phyloP scores from a whole-genome alignment of 2,797 vertebrate species.

The Melanogrammus aeglefinus region DNA sequence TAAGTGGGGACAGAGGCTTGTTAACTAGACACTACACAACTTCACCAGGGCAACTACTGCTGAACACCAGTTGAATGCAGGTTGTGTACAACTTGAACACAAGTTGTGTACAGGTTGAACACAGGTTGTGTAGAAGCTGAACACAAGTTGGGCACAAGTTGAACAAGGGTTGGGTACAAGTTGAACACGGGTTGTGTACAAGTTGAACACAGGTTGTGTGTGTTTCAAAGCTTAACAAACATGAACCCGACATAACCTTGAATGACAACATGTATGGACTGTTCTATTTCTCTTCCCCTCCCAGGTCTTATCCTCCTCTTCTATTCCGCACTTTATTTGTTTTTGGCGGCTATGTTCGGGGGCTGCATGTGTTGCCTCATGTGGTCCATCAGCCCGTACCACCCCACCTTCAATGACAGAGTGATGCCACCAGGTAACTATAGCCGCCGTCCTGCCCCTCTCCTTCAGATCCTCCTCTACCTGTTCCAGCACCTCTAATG shows the following conservation, averaged over 20 bases:
- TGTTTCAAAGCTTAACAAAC: background rate
- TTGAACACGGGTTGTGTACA: no score
- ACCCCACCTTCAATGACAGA: slow-evolving; percentile 87
- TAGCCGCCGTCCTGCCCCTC: slow-evolving; percentile 19
- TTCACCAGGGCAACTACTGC: background rate
- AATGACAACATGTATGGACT: background rate
- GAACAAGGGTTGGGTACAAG: background rate
- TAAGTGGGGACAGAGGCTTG: slow-evolving; percentile 18
- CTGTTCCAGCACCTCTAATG: background rate
- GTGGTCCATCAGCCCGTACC: slow-evolving; percentile 91
- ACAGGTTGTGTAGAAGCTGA: background rate
- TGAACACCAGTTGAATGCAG: background rate
- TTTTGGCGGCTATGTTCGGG: slow-evolving; percentile 92
- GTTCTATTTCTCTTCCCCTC: slow-evolving; percentile 31
- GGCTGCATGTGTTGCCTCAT: slow-evolving; percentile 90
- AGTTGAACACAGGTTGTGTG: background rate
- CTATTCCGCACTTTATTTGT: slow-evolving; percentile 88
- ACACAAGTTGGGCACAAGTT: background rate
- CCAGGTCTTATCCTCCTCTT: slow-evolving; percentile 90
- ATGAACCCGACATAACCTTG: background rate
- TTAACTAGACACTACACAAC: background rate
- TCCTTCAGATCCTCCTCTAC: background rate
- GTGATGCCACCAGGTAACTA: slow-evolving; percentile 90
- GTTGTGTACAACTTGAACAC: background rate
- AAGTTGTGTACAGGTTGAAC: background rate